A percentile compares a stretch with the other conserved stretches of the same genome.
Conservation (phyloP, 2,797 vertebrate genomes). For the Echiichthys vipera region DNA sequence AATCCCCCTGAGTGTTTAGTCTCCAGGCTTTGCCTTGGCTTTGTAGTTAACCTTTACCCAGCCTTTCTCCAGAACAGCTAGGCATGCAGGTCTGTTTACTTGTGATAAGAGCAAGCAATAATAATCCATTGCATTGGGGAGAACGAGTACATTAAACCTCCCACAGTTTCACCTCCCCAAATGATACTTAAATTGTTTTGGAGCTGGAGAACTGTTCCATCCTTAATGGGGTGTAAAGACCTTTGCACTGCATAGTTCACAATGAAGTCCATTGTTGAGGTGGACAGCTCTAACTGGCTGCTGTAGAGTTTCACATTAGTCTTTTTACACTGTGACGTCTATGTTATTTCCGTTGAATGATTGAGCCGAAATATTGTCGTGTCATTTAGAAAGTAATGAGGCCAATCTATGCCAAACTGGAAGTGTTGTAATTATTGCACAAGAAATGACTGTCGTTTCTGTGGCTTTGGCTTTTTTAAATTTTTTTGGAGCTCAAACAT, state of each 20-base stretch:
- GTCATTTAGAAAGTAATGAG: conserved; percentile 11
- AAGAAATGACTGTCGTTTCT: conserved; percentile 28
- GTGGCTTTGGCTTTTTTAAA: conserved; percentile 20
- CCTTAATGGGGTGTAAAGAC: conserved; percentile 16
- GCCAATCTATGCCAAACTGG: conserved; percentile 11
- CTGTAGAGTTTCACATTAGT: not conserved
- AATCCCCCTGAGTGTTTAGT: conserved; percentile 72
- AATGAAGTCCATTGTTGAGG: conserved; percentile 42
- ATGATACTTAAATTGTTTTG: conserved; percentile 50
- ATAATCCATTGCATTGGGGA: conserved; percentile 50
- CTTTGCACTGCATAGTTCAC: conserved; percentile 31
- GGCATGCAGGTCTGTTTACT: conserved; percentile 68
- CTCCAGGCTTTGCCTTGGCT: conserved; percentile 68
- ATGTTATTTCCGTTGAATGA: conserved; percentile 7
- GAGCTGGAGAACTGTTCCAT: conserved; percentile 15
- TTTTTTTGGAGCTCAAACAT: conserved; percentile 24
- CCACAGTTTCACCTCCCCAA: conserved; percentile 38
- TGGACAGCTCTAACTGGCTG: conserved; percentile 6
- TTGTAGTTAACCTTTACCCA: conserved; percentile 82
- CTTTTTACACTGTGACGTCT: conserved; percentile 5
- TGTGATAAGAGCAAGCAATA: conserved; percentile 71
- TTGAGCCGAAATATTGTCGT: conserved; percentile 14
- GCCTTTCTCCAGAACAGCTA: conserved; percentile 58
- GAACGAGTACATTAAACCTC: conserved; percentile 43
- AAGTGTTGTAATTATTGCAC: conserved; percentile 27